These are phyloP conservation scores for Enteromius argenteus DNA, from an alignment of 2,797 vertebrate species.

Conservation along the genomic window DNA sequence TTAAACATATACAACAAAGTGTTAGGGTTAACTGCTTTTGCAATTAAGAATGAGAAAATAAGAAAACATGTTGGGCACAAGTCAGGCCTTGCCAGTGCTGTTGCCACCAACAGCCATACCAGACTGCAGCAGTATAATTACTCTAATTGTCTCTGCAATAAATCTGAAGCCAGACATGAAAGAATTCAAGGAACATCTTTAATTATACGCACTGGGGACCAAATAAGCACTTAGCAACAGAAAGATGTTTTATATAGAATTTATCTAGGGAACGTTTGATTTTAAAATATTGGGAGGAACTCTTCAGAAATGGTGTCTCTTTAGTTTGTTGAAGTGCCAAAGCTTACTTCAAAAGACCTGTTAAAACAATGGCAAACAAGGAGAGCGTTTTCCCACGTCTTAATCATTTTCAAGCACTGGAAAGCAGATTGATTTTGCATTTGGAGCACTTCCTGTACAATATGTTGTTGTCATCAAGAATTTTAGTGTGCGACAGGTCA, in stretches of 20 bases:
- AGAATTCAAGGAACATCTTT: conserved; percentile 70
- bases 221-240: conserved; percentile 62
- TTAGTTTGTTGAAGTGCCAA: conserved; percentile 14
- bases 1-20: conserved; percentile 39
- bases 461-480: conserved; percentile 45
- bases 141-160: conserved; percentile 77
- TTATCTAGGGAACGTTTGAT: conserved; percentile 47
- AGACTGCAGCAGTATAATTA: conserved; percentile 72
- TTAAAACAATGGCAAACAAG: neutral
- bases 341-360: conserved; percentile 8
- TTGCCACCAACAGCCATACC: conserved; percentile 52
- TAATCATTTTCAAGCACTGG: conserved; percentile 1
- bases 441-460: conserved; percentile 28
- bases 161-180: conserved; percentile 78
- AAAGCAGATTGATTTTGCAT: conserved; percentile 33
- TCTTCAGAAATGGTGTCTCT: conserved; percentile 33
- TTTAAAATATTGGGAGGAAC: conserved; percentile 35
- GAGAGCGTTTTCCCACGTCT: neutral
- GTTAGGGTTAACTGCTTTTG: conserved; percentile 37
- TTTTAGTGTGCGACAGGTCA: conserved; percentile 50
- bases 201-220: conserved; percentile 72
- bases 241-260: conserved; percentile 48
- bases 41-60: conserved; percentile 55
- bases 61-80: conserved; percentile 53
- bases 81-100: conserved; percentile 49